Conservation (phyloP, 2,113 vertebrate species). For the Gnathochromis pfefferi region DNA sequence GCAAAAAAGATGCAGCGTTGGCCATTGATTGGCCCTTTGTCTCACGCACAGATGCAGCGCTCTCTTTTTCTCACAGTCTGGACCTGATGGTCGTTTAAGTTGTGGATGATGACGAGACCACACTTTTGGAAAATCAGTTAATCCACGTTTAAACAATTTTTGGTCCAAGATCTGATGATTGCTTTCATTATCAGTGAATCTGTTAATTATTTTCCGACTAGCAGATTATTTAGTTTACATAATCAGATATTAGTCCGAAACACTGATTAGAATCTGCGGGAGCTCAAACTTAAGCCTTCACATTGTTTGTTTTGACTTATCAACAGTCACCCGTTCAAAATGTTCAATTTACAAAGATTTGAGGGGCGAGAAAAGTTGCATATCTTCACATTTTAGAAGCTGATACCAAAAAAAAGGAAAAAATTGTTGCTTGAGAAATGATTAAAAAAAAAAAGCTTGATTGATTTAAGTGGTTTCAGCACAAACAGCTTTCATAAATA, state of each 20-base stretch:
- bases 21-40: slow-evolving; percentile 59
- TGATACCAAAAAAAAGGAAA: not conserved
- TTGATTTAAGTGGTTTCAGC: not conserved
- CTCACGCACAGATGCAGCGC: slow-evolving; percentile 53
- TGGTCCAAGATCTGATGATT: not conserved
- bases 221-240: not conserved
- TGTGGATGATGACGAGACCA: slow-evolving; percentile 30
- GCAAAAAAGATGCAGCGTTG: slow-evolving; percentile 50
- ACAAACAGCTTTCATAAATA: not conserved
- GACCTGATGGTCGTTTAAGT: slow-evolving; percentile 39
- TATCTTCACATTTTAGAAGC: not conserved
- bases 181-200: not conserved
- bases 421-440: not conserved
- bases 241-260: not conserved
- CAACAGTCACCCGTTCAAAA: not conserved
- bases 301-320: not conserved
- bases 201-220: not conserved
- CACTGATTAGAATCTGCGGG: not conserved
- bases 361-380: not conserved
- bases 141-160: not conserved
- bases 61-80: slow-evolving; percentile 54
- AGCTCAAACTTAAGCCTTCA: not conserved
- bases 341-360: not conserved
- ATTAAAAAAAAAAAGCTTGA: not conserved
- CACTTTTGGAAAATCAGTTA: not conserved